Base-by-base conservation (phyloP, 2,113 vertebrate genomes). In the Plecotus auritus region DNA sequence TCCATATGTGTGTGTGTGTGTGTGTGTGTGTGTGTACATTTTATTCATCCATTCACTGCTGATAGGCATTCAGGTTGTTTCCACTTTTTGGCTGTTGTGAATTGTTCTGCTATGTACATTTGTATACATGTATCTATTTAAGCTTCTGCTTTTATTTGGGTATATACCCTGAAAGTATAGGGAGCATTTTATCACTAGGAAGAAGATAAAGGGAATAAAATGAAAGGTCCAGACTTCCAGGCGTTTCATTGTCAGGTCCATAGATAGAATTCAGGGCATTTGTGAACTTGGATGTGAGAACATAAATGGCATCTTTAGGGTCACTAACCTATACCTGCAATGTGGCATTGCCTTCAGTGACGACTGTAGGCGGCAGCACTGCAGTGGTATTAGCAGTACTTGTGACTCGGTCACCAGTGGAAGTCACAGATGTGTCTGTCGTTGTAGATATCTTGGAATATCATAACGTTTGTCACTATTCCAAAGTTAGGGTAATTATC, bases 81-180 rank as follows among this genome's bases (percentile, higher is more conserved):
- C 32, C 14, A 5, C 30, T 23, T 64, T 74, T 14, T 37, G 30
- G 49, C 51, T 40, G 0, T 40, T 26, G 32, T 30, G 59, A 30
- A 17, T 32, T 23, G 0, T 9, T 22, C 9, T 49, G 66, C 49
- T 28, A 0, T 16, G 37, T 4, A 9, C 2, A 1, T 7, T 5
- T 45, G 0, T 9, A 23, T 14, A 3, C 37, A 12, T 0, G 32
- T 18, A 1, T n/a, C 51, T 67, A 7, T 78, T 28, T n/a, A 47
- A 64, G 20, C n/a, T 28, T 14, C n/a, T 70, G 12, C 51, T 42
- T 42, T 30, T 13, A 0, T 56, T 82, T 22, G 22, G n/a, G 11
- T 72, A 1, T 59, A 5, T 42, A 35, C 11, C 51, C 28, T 59
- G 56, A 59, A 7, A 45, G 32, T 77, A 6, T 40, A 4, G 80